A percentile compares a stretch with the other conserved stretches of the same genome.
Evolutionary conservation across 2,797 vertebrate species (phyloP).

Genomic region (Channallabes apus): DNA sequence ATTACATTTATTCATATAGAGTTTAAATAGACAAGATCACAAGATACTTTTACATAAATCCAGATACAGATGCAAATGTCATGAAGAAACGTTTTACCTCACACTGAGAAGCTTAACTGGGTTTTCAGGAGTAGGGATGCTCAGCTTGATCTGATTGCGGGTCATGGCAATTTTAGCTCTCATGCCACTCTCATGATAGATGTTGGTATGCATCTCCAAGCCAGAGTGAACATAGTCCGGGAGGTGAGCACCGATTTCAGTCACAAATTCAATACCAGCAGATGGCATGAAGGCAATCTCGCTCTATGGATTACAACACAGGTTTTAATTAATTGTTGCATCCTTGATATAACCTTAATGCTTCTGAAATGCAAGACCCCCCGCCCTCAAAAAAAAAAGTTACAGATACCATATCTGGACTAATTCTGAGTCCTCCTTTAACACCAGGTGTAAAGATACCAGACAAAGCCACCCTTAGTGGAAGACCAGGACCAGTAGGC

Average conservation of each 20-base stretch:
- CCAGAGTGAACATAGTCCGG: slow-evolving; percentile 83
- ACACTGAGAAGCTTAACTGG: slow-evolving; percentile 83
- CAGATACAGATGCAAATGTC: background rate
- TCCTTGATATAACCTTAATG: background rate
- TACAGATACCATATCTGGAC: slow-evolving; percentile 69
- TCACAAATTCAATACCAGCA: slow-evolving; percentile 84
- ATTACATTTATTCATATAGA: background rate
- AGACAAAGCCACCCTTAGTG: slow-evolving; percentile 84
- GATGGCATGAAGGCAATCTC: slow-evolving; percentile 82
- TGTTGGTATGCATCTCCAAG: slow-evolving; percentile 85
- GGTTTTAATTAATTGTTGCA: background rate
- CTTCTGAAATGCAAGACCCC: background rate
- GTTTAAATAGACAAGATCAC: background rate
- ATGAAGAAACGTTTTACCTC: slow-evolving; percentile 71
- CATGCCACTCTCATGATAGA: slow-evolving; percentile 88
- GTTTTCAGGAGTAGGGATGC: slow-evolving; percentile 76
- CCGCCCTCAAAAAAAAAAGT: background rate
- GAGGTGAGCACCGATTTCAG: slow-evolving; percentile 80
- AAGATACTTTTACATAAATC: background rate
- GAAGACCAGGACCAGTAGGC: slow-evolving; percentile 87
- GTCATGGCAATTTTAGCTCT: slow-evolving; percentile 75
- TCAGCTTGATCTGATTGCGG: slow-evolving; percentile 78
- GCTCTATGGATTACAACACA: slow-evolving; percentile 59
- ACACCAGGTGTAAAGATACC: slow-evolving; percentile 86
- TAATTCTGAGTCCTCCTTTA: slow-evolving; percentile 76